Evolutionary conservation across 2,888 invertebrate species (phyloP).

Genomic region (Tipula confusa): DNA sequence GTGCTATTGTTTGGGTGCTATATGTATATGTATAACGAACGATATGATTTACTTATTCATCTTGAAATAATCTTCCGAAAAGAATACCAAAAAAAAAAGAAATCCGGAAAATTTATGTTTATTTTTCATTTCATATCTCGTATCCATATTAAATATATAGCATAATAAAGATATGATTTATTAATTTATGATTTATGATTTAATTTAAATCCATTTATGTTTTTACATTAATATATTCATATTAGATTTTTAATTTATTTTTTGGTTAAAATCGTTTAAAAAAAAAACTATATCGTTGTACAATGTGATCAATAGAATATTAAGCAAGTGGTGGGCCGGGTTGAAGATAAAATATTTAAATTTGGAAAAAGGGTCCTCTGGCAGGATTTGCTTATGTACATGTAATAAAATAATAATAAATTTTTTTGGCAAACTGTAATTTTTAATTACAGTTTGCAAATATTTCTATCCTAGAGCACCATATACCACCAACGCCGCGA

Average conservation of each 20-base stretch:
- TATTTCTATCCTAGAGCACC: too few relatives aligned
- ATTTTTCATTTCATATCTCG: not conserved
- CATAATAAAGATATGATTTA: not conserved
- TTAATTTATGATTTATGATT: not conserved
- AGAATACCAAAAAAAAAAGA: not conserved
- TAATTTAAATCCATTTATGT: not conserved
- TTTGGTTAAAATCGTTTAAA: not conserved
- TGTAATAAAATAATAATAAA: too few relatives aligned
- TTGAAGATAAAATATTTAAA: too few relatives aligned
- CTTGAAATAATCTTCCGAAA: constrained; percentile 1
- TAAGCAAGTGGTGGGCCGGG: too few relatives aligned
- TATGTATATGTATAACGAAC: not conserved
- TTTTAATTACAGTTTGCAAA: too few relatives aligned
- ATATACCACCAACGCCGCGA: too few relatives aligned
- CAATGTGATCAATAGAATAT: too few relatives aligned
- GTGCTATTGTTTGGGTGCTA: constrained; percentile 9
- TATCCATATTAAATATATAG: not conserved
- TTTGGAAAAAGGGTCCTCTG: too few relatives aligned
- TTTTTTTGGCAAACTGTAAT: too few relatives aligned
- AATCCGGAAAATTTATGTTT: constrained; percentile 12
- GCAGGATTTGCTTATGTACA: too few relatives aligned
- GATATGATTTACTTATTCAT: constrained; percentile 25
- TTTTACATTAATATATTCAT: not conserved
- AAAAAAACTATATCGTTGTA: not conserved
- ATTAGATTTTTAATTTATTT: not conserved